Percentiles rank a stretch among this genome's conserved stretches.
Evolutionary conservation across 1,140 invertebrate genomes (phyloP).

Genomic region (Camponotus floridanus): DNA sequence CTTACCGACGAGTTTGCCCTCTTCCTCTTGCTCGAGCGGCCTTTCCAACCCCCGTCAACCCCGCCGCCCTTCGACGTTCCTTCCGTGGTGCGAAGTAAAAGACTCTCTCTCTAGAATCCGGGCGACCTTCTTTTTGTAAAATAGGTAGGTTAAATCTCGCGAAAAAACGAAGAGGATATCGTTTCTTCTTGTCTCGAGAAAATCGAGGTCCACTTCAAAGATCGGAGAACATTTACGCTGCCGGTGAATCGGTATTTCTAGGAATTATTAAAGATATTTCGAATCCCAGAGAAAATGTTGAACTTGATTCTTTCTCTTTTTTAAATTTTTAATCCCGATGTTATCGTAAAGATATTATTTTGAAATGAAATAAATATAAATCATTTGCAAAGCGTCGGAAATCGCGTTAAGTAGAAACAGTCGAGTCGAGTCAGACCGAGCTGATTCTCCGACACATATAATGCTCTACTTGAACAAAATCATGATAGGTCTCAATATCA

Average conservation of each 20-base stretch:
- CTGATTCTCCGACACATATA: slow-evolving; percentile 12
- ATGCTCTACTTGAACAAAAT: slow-evolving; percentile 11
- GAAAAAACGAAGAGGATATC: slow-evolving; percentile 43
- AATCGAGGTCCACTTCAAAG: slow-evolving; percentile 19
- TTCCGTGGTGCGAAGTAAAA: slow-evolving; percentile 65
- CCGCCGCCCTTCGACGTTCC: slow-evolving; percentile 46
- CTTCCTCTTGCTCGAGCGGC: background rate
- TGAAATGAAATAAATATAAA: slow-evolving; percentile 8
- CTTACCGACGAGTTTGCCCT: slow-evolving; percentile 50
- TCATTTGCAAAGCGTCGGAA: too few relatives aligned
- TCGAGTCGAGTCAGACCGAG: background rate
- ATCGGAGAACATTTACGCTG: slow-evolving; percentile 8
- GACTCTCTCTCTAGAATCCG: slow-evolving; percentile 55
- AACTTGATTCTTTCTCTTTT: background rate
- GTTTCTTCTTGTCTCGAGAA: slow-evolving; percentile 56
- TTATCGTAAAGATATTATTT: background rate
- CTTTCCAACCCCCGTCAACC: slow-evolving; percentile 6
- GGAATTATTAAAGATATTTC: slow-evolving; percentile 8
- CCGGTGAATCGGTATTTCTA: background rate
- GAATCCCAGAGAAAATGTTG: background rate
- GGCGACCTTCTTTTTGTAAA: slow-evolving; percentile 45
- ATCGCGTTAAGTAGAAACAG: background rate
- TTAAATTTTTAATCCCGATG: background rate
- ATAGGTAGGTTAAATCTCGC: slow-evolving; percentile 34
- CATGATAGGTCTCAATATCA: slow-evolving; percentile 53